These are phyloP conservation scores for Conus ventricosus DNA, from an alignment of 1,140 invertebrate genomes.

Conservation along the genomic window DNA sequence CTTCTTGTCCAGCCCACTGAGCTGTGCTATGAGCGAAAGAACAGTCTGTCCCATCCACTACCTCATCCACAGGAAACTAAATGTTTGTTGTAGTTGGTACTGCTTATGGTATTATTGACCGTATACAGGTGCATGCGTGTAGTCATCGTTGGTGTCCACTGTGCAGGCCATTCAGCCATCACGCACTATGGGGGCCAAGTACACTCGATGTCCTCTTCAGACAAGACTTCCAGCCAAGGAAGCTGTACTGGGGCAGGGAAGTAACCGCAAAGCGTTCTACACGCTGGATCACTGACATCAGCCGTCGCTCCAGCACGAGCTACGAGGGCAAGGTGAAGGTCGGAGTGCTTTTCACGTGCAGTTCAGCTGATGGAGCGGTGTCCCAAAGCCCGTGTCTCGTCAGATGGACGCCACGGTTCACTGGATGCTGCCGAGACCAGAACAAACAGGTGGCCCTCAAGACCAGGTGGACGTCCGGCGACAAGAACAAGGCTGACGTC, in stretches of 20 bases:
- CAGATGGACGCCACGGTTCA: slow-evolving; percentile 48
- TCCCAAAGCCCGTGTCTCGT: slow-evolving; percentile 2
- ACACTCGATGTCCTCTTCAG: neutral
- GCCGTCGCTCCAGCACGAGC: slow-evolving; percentile 29
- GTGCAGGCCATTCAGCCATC: slow-evolving; percentile 32
- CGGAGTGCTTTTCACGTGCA: slow-evolving; percentile 47
- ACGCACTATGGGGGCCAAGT: slow-evolving; percentile 35
- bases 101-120: too few relatives aligned
- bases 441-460: slow-evolving; percentile 56
- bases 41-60: too few relatives aligned
- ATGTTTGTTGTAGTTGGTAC: too few relatives aligned
- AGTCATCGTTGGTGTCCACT: too few relatives aligned
- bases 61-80: too few relatives aligned
- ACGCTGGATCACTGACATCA: slow-evolving; percentile 32
- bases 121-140: too few relatives aligned
- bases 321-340: slow-evolving; percentile 36
- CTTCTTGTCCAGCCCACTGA: too few relatives aligned
- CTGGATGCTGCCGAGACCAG: slow-evolving; percentile 60
- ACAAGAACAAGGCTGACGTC: slow-evolving; percentile 49
- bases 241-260: slow-evolving; percentile 22
- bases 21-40: too few relatives aligned
- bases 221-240: slow-evolving; percentile 6
- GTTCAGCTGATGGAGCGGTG: slow-evolving; percentile 41
- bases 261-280: slow-evolving; percentile 39
- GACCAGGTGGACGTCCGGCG: slow-evolving; percentile 44